Base-by-base conservation (phyloP, 2,888 invertebrate species). In the Entomobrya multifasciata region DNA sequence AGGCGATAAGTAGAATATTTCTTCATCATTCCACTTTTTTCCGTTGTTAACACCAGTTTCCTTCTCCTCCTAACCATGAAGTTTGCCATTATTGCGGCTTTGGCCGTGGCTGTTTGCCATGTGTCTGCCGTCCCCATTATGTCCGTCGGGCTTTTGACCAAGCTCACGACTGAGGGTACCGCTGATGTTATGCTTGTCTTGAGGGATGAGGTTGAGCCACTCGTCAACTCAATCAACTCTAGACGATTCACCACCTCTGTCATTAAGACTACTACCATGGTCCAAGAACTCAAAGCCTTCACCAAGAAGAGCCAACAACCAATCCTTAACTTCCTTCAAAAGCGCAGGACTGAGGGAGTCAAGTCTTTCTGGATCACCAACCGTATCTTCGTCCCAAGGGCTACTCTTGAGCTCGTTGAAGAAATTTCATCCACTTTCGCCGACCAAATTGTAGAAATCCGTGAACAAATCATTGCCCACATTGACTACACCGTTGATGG, bases 351-450 rank as follows among this genome's bases (percentile, higher is more conserved):
- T 11, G 52, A n/a, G 0, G 67, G 52, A 49, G 76, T 81, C 20
- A 6, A 85, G 20, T 0, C 25, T 2, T 87, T 80, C 81, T 87
- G 87, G 87, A 81, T 85, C 57, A 81, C 77, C 52, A 87, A 87
- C 78, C 79, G 85, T 36, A 87, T 87, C 44, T 81, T 77, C 52
- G 87, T 87, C 2, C 22, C 30, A 15, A 22, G 30, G 1, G 85
- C 85, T 6, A 62, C 67, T 27, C 25, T 41, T 47, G 52, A 72
- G 1, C 0, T 84, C n/a, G 8, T 85, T 11, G 60, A 60, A 4
- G 47, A 49, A 11, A 22, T 85, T n/a, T 25, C 30, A n/a, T 27
- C 22, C 20, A n/a, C n/a, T 5, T 80, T 80, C 25, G n/a, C 0
- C 6, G n/a, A 11, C 22, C 20, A 49, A 55, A 67, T 84, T 20